Percentiles rank a stretch among this genome's conserved stretches.
phyloP scores from a whole-genome alignment of 1,140 invertebrate genomes.

The Triops longicaudatus region DNA sequence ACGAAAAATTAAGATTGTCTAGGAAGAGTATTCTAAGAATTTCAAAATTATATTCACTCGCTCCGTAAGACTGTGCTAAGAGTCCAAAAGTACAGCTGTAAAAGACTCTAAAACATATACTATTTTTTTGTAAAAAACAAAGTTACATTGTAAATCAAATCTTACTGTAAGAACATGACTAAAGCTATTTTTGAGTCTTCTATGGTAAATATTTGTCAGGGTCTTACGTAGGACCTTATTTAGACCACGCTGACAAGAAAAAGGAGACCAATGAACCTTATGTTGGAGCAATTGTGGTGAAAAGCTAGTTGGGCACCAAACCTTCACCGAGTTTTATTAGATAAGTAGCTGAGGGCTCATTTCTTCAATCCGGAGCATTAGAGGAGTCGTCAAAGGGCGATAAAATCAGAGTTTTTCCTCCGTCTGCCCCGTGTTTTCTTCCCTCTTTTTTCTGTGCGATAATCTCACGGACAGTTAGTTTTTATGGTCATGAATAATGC shows the following conservation, averaged over 20 bases:
- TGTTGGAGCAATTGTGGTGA: neutral
- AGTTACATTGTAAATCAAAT: too few relatives aligned
- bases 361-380: neutral
- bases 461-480: neutral
- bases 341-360: slow-evolving; percentile 11
- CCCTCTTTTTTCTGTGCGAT: neutral
- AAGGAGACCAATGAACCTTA: neutral
- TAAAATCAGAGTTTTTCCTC: neutral
- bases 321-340: neutral
- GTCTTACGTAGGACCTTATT: too few relatives aligned
- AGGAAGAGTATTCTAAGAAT: too few relatives aligned
- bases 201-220: too few relatives aligned
- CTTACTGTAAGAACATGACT: too few relatives aligned
- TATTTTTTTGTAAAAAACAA: too few relatives aligned
- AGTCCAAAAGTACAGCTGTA: too few relatives aligned
- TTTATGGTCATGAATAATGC: slow-evolving; percentile 12
- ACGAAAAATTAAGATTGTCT: too few relatives aligned
- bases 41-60: too few relatives aligned
- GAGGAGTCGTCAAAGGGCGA: neutral
- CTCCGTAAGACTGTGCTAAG: too few relatives aligned
- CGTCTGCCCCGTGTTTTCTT: neutral
- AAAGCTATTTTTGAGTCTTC: too few relatives aligned
- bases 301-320: neutral
- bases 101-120: too few relatives aligned
- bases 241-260: neutral